Conservation (phyloP, 2,113 vertebrate species). For the Mobula hypostoma region DNA sequence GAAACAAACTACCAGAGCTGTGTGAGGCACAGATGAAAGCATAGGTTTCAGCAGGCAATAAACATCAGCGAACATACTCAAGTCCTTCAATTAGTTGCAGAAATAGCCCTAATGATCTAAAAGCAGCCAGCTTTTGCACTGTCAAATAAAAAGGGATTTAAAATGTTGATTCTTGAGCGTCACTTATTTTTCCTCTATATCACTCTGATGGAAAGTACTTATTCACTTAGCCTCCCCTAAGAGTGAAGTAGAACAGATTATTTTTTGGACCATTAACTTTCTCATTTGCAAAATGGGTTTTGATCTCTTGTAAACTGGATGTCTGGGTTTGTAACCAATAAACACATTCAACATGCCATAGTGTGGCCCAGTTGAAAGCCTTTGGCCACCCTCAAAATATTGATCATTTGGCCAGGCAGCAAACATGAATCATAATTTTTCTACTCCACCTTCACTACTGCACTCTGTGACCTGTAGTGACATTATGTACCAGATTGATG, state of each 20-base stretch:
- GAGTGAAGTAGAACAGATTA: not conserved
- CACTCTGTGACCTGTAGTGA: not conserved
- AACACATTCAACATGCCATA: not conserved
- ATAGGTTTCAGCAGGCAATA: not conserved
- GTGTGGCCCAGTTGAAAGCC: not conserved
- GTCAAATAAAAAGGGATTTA: not conserved
- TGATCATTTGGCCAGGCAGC: not conserved
- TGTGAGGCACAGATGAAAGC: not conserved
- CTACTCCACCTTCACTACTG: not conserved
- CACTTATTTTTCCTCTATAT: not conserved
- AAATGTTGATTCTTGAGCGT: constrained; percentile 10
- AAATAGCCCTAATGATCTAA: not conserved
- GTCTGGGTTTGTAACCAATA: too few species aligned
- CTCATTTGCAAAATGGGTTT: not conserved
- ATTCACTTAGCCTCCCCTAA: not conserved
- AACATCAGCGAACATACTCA: not conserved
- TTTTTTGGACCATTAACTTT: not conserved
- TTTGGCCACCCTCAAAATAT: not conserved
- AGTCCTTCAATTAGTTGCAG: not conserved
- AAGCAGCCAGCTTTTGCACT: not conserved
- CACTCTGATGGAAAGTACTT: not conserved
- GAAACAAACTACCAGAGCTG: not conserved
- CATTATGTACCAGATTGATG: not conserved
- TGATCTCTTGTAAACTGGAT: not conserved
- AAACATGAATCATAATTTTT: not conserved